Evolutionary conservation across 1,140 invertebrate species (phyloP), one percentile per base, ranked within the genome.

Genomic region (Calliphora vicina): DNA sequence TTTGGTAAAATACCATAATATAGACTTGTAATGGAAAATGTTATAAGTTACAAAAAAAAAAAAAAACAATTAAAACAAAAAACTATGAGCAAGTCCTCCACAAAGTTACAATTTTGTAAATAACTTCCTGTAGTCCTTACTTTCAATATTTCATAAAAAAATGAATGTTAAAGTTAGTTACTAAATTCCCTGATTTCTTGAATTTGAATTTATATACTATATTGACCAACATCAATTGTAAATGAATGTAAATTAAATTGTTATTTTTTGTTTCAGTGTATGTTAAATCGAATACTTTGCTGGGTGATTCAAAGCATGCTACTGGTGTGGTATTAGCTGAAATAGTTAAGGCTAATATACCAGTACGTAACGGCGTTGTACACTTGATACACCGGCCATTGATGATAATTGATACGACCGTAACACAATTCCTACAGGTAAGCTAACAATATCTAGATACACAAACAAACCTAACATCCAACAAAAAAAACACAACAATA

Each of bases 261-360:
- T 50, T 15, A 6, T 4, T 50, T 50, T 50, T 17, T 4, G 2
- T 43, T 43, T 92, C 83, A 97, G 97, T 94, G 88, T 97, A 96
- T 88, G 96, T 97, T 1, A 96, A 97, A 87, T 97, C 96, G 29
- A 96, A 97, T 88, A 98, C 96, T 0, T 89, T 96, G 8, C 89
- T 94, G n/a, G 95, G 95, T 12, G 95, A 97, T 86, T 89, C 92
- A 1, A 94, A 93, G 82, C 96, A 97, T 88, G 92, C 93, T 0
- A 92, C 93, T 35, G 97, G 97, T 15, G 95, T 96, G 6, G 97
- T 98, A 5, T 86, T 97, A 23, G 95, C 96, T 3, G 95, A 97
- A 90, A 96, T 98, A 82, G 93, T 97, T 1, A 94, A 95, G 89
- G 95, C 95, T n/a, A 98, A 98, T 91, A 98, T 98, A 85, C 97